Evolutionary conservation across 1,140 invertebrate species (phyloP), one percentile per base, ranked within the genome.

Genomic region (Tribolium castaneum): DNA sequence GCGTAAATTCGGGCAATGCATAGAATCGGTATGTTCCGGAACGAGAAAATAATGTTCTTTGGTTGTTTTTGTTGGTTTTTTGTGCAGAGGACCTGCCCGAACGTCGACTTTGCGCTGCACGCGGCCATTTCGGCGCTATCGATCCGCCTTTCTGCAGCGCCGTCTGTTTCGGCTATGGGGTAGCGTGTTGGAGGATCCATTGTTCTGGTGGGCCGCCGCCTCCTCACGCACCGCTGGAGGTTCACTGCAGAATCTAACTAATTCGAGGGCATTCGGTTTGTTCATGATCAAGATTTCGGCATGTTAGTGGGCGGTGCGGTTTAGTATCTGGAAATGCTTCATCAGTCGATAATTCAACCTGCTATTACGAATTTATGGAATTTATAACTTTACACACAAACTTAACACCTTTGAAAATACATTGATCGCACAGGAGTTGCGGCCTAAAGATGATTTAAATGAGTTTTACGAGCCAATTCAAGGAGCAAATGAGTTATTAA

Each of bases 181-280:
- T 66, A 66, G 30, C 59, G 59, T 66, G 59, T 35, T 35, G 59
- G 39, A 7, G 34, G 56, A 66, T 66, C 59, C 59, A 66, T 66
- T 66, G 59, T 66, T 66, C 59, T 34, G 39, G 30, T 22, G 54
- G 54, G 16, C 54, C 54, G 54, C 54, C 59, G 30, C 59, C 59
- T 66, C 59, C 59, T 66, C 59, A 66, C 59, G 59, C 59, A 66
- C 59, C 59, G 59, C 12, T 66, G 59, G 59, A 34, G 59, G 59
- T 66, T 66, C 59, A 35, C 59, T 66, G 30, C 59, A 66, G 59
- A 66, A 66, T 66, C 59, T 34, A 35, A 66, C 59, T 66, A 66
- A 66, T 66, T 66, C 59, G 30, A 10, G 59, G 59, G 59, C 59
- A 66, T 66, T 66, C n/a, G 59, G 59, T 66, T 66, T 66, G 59